phyloP scores from a whole-genome alignment of 2,797 vertebrate species.

The Eremophila alpestris region DNA sequence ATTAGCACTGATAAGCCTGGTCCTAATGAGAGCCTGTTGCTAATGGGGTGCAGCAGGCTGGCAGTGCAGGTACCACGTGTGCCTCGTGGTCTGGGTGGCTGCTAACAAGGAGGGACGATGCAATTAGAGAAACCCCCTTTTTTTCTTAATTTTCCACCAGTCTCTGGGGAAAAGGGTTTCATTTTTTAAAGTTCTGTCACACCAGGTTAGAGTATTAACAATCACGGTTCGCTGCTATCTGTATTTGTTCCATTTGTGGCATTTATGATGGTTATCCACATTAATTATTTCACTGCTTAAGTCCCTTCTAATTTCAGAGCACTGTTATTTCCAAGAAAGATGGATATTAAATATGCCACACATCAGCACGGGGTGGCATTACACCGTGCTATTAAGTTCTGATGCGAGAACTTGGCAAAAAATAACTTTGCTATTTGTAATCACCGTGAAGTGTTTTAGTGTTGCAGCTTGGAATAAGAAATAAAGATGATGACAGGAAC shows the following conservation, averaged over 20 bases:
- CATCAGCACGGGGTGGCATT: slow-evolving; percentile 72
- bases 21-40: background rate
- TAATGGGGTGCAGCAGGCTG: background rate
- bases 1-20: background rate
- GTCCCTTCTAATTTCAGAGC: slow-evolving; percentile 77
- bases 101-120: background rate
- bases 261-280: slow-evolving; percentile 73
- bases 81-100: background rate
- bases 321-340: slow-evolving; percentile 76
- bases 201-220: slow-evolving; percentile 73
- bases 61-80: background rate
- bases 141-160: background rate
- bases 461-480: slow-evolving; percentile 64
- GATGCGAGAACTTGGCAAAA: slow-evolving; percentile 65
- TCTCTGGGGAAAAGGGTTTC: slow-evolving; percentile 20
- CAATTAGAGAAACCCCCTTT: slow-evolving; percentile 6
- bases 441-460: slow-evolving; percentile 71
- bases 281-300: slow-evolving; percentile 78
- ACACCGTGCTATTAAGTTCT: slow-evolving; percentile 74
- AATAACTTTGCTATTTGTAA: slow-evolving; percentile 76
- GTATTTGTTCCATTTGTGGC: slow-evolving; percentile 75
- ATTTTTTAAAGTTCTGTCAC: slow-evolving; percentile 68
- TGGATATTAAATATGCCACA: slow-evolving; percentile 78
- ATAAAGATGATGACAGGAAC: slow-evolving; percentile 63
- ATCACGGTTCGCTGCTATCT: slow-evolving; percentile 64